Conservation (phyloP, 2,888 invertebrate species). For the Sphaerophoria rueppellii region DNA sequence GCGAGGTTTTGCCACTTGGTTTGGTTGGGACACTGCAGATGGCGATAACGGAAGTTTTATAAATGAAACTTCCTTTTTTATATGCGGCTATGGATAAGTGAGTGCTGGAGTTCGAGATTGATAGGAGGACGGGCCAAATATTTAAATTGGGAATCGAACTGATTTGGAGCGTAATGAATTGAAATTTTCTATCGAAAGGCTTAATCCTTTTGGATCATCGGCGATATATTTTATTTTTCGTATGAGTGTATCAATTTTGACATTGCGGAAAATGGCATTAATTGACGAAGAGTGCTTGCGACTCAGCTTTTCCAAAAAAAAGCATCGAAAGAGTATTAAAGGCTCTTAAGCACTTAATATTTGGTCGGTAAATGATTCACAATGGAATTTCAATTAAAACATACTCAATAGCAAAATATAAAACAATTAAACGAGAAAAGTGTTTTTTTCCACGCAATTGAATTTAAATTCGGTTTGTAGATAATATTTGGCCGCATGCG, state of each 20-base stretch:
- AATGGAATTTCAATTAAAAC: constrained; percentile 33
- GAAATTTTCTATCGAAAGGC: constrained; percentile 34
- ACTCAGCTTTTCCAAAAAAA: neutral
- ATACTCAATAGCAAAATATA: constrained; percentile 18
- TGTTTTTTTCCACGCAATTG: too few relatives aligned
- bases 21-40: constrained; percentile 28
- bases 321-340: constrained; percentile 48
- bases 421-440: neutral
- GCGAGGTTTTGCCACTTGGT: constrained; percentile 21
- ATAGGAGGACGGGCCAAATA: neutral
- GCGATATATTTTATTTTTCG: neutral
- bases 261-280: constrained; percentile 34
- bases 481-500: too few relatives aligned
- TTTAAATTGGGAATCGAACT: constrained; percentile 41
- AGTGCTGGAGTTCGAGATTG: neutral
- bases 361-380: constrained; percentile 14
- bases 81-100: neutral
- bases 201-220: constrained; percentile 16
- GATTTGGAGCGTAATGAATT: constrained; percentile 60
- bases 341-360: constrained; percentile 13
- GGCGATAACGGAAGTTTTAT: constrained; percentile 49
- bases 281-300: constrained; percentile 27
- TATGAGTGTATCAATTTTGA: neutral
- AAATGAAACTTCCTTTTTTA: constrained; percentile 53
- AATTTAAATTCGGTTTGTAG: too few relatives aligned